phyloP scores from a whole-genome alignment of 2,888 invertebrate species.

The Erebia palarica region DNA sequence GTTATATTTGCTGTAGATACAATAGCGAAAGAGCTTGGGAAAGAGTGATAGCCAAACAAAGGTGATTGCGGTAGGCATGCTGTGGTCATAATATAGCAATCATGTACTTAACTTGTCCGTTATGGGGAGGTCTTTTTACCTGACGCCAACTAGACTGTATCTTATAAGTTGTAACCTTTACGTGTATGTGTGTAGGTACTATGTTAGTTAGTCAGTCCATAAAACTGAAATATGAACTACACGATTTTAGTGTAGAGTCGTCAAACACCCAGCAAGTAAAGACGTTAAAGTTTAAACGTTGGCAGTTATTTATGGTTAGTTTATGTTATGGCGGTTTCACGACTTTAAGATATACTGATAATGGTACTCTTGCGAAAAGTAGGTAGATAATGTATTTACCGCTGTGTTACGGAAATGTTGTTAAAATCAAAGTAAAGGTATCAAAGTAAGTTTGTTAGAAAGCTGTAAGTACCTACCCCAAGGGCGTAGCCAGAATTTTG shows the following conservation, averaged over 20 bases:
- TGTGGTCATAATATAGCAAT: neutral
- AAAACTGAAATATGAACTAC: slow-evolving; percentile 20
- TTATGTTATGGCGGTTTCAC: slow-evolving; percentile 22
- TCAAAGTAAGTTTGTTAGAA: neutral
- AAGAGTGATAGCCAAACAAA: too few species aligned
- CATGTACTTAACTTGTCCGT: too few species aligned
- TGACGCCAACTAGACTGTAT: neutral
- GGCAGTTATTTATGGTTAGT: slow-evolving; percentile 18
- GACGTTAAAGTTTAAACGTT: slow-evolving; percentile 9
- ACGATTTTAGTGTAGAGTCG: slow-evolving; percentile 17
- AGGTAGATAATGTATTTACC: neutral
- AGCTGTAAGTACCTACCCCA: neutral
- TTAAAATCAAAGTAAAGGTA: too few species aligned
- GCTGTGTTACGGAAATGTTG: neutral
- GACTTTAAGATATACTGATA: slow-evolving; percentile 21
- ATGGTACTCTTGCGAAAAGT: slow-evolving; percentile 4
- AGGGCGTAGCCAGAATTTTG: too few species aligned
- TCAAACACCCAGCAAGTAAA: slow-evolving; percentile 9
- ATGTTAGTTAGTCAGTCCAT: slow-evolving; percentile 4
- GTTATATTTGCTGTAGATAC: too few species aligned
- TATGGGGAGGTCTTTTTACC: too few species aligned
- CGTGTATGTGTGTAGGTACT: neutral
- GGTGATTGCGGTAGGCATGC: neutral
- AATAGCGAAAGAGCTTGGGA: too few species aligned
- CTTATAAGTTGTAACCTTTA: neutral